These are phyloP conservation scores for Grallaria varia DNA, from an alignment of 2,113 vertebrate species.

Conservation along the genomic window DNA sequence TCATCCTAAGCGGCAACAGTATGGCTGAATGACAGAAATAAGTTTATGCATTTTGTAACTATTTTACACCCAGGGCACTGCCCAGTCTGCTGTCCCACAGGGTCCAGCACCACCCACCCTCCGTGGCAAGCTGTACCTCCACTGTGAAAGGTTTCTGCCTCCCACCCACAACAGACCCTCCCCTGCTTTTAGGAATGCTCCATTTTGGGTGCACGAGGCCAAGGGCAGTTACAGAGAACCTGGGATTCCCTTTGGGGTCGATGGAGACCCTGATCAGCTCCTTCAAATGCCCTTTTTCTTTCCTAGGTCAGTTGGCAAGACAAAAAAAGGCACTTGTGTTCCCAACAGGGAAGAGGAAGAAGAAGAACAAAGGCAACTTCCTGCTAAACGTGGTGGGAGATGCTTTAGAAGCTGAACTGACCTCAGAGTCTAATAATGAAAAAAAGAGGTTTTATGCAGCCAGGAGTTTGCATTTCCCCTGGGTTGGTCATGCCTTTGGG, in stretches of 20 bases:
- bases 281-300: background rate
- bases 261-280: background rate
- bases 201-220: background rate
- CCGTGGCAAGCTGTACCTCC: background rate
- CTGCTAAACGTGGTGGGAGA: background rate
- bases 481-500: background rate
- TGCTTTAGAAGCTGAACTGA: background rate
- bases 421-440: background rate
- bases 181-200: background rate
- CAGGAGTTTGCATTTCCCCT: background rate
- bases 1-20: fast-evolving
- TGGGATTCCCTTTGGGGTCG: background rate
- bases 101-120: background rate
- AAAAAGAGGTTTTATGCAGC: background rate
- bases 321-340: background rate
- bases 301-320: constrained; percentile 1
- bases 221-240: background rate
- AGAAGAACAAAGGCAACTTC: constrained; percentile 31
- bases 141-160: background rate
- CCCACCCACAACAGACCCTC: background rate
- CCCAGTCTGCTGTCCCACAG: background rate
- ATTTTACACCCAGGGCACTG: background rate
- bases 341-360: constrained; percentile 22
- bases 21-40: background rate
- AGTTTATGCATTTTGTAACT: fast-evolving